Base-by-base conservation (phyloP, 2,797 vertebrate genomes). In the Coccyzus lansbergi region DNA sequence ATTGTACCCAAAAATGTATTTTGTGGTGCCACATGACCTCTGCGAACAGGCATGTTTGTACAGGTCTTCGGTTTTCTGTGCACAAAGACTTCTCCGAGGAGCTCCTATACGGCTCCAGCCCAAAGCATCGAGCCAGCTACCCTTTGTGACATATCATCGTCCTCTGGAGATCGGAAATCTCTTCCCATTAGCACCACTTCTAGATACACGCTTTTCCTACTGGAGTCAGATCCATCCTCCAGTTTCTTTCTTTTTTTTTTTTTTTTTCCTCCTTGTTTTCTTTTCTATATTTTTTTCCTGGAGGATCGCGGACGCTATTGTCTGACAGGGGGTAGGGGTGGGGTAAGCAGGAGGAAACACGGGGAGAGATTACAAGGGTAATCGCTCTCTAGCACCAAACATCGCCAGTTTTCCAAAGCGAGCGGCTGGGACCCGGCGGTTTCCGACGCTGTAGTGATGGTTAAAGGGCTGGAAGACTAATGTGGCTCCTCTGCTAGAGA, bases 1-100 rank as follows among this genome's bases (percentile, higher is more conserved):
- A 99, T 99, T 97, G 99, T 98, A 97, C 99, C 99, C 96, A 99
- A 97, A 97, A 99, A 99, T 42, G 99, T 99, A 97, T 99, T 99
- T 90, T 99, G 99, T 77, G 99, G 99, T 96, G 99, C 99, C 98
- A 99, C 99, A 98, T 99, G 99, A 97, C 99, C 99, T 98, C 99
- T 99, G 98, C 99, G 98, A 46, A 99, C 99, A 97, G 99, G 99
- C 99, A 99, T 99, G 98, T 97, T 99, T 98, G 92, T 82, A 92
- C 92, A 46, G 94, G 88, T 97, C 95, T 97, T 96, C 97, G 94
- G 94, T 96, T 95, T 95, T 87, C 88, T 87, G 95, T 92, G 95
- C 98, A 98, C 95, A 92, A 96, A 74, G 97, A 97, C 94, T 97
- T 97, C 95, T 97, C 96, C 96, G 97, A 97, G 93, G 96, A 96